Evolutionary conservation across 2,888 invertebrate species (phyloP).

Genomic region (Diplazon laetatorius): DNA sequence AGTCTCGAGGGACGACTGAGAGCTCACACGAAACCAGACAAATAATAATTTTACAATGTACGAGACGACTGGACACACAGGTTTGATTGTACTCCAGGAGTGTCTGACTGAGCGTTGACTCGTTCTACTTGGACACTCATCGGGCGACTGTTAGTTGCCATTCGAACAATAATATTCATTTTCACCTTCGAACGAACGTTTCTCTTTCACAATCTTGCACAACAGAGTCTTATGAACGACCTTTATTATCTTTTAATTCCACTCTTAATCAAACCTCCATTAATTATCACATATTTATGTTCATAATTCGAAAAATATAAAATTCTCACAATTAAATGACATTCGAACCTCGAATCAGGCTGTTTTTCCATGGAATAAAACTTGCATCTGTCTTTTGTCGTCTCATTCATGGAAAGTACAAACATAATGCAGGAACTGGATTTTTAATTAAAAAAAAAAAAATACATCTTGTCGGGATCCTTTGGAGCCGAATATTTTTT

Average conservation of each 20-base stretch:
- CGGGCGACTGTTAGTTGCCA: background rate
- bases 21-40: background rate
- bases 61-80: background rate
- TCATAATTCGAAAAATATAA: too few relatives aligned
- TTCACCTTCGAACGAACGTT: background rate
- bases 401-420: too few relatives aligned
- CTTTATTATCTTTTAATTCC: too few relatives aligned
- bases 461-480: background rate
- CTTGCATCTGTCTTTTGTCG: too few relatives aligned
- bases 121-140: background rate
- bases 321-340: too few relatives aligned
- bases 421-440: too few relatives aligned
- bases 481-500: background rate
- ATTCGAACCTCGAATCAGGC: too few relatives aligned
- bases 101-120: background rate
- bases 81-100: background rate
- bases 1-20: background rate
- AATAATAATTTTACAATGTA: too few relatives aligned
- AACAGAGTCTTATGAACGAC: background rate
- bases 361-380: too few relatives aligned
- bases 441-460: too few relatives aligned
- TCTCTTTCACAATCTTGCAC: background rate
- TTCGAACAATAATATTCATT: background rate
- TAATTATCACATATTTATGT: too few relatives aligned
- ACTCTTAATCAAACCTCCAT: too few relatives aligned